These are phyloP conservation scores for Zaprionus taronus DNA, from an alignment of 1,140 invertebrate genomes.

Conservation along the genomic window DNA sequence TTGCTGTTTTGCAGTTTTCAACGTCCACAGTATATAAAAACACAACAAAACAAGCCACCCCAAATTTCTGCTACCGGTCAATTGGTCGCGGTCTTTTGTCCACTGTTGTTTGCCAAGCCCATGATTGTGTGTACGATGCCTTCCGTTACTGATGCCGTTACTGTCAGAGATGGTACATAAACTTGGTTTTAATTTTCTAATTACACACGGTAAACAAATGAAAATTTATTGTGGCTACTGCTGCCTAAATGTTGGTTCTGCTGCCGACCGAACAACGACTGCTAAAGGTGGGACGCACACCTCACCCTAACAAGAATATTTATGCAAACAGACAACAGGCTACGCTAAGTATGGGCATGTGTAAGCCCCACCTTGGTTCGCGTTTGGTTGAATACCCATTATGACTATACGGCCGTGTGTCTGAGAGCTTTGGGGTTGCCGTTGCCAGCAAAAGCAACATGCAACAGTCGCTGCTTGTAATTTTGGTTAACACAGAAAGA, in stretches of 20 bases:
- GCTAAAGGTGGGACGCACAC: constrained; percentile 20
- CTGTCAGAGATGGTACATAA: constrained; percentile 62
- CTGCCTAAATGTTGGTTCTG: constrained; percentile 18
- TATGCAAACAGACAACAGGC: constrained; percentile 39
- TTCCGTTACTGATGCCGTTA: constrained; percentile 12
- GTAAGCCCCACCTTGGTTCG: constrained; percentile 32
- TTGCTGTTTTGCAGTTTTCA: neutral
- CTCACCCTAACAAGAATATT: constrained; percentile 25
- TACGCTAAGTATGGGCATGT: constrained; percentile 15
- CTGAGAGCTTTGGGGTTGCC: constrained; percentile 1
- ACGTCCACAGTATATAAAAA: neutral
- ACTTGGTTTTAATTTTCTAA: constrained; percentile 81
- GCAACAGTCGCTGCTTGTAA: constrained; percentile 35
- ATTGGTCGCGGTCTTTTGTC: constrained; percentile 31
- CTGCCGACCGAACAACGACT: constrained; percentile 11
- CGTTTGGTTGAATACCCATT: constrained; percentile 38
- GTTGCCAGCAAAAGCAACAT: constrained; percentile 26
- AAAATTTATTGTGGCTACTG: constrained; percentile 69
- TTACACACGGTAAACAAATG: constrained; percentile 79
- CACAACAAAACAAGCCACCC: constrained; percentile 11
- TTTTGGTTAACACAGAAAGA: constrained; percentile 26
- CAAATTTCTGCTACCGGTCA: constrained; percentile 29
- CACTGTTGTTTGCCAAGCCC: constrained; percentile 52
- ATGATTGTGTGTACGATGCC: constrained; percentile 38
- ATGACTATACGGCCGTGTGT: constrained; percentile 11